phyloP scores from a whole-genome alignment of 2,797 vertebrate genomes.

The Anas georgica region DNA sequence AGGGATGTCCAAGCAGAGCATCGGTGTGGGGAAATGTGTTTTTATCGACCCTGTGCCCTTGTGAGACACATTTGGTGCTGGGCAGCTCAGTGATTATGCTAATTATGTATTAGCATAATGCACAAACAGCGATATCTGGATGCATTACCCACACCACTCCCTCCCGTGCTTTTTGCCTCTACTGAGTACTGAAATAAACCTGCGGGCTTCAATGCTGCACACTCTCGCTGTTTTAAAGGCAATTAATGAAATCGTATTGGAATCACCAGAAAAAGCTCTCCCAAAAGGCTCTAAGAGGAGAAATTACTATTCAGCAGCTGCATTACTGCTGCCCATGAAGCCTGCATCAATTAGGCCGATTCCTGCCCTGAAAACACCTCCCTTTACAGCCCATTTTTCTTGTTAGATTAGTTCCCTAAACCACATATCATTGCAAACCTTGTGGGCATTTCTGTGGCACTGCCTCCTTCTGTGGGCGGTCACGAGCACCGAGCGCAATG shows the following conservation, averaged over 20 bases:
- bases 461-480: background rate
- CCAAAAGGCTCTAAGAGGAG: background rate
- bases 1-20: background rate
- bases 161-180: background rate
- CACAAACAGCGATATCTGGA: background rate
- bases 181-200: background rate
- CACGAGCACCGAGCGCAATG: rapidly evolving
- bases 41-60: background rate
- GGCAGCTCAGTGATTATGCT: background rate
- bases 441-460: background rate
- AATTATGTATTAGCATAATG: background rate
- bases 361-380: background rate
- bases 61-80: background rate
- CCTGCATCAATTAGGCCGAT: background rate
- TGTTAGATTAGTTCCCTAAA: background rate
- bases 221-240: background rate
- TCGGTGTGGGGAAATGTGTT: background rate
- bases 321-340: background rate
- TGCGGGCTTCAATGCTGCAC: background rate
- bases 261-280: background rate
- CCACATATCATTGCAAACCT: background rate
- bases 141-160: background rate
- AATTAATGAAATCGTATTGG: constrained; percentile 2
- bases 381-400: background rate
- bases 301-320: background rate